A percentile compares a stretch with the other conserved stretches of the same genome.
Evolutionary conservation across 2,888 invertebrate species (phyloP).

Genomic region (Eupithecia tripunctaria): DNA sequence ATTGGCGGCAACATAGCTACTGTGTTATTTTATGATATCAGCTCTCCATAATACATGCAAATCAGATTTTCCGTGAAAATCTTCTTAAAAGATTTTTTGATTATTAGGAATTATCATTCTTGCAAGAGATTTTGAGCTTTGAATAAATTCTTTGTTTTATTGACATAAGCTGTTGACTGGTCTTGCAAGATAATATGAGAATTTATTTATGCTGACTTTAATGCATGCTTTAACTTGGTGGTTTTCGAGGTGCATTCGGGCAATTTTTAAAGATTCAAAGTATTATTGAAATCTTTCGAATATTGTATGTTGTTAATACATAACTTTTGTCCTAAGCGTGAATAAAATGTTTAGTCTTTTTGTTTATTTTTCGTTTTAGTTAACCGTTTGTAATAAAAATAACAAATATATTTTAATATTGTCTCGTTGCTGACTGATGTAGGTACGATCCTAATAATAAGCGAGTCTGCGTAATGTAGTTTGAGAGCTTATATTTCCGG

Average conservation of each 20-base stretch:
- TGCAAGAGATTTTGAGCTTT: slow-evolving; percentile 25
- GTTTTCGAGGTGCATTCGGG: not conserved
- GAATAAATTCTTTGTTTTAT: slow-evolving; percentile 35
- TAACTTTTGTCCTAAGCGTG: not conserved
- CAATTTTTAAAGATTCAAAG: not conserved
- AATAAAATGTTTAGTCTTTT: not conserved
- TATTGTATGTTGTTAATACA: not conserved
- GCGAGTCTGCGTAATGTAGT: not conserved
- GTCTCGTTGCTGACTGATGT: not conserved
- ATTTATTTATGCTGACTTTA: not conserved
- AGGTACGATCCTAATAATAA: not conserved
- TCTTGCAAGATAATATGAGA: slow-evolving; percentile 24
- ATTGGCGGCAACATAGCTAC: slow-evolving; percentile 20
- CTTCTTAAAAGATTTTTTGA: slow-evolving; percentile 33
- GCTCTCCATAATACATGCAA: slow-evolving; percentile 30
- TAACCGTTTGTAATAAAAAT: not conserved
- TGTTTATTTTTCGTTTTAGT: not conserved
- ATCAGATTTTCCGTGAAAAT: slow-evolving; percentile 30
- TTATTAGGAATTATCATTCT: slow-evolving; percentile 29
- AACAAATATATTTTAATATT: not conserved
- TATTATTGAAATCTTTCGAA: not conserved
- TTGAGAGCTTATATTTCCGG: not conserved
- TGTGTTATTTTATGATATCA: slow-evolving; percentile 22
- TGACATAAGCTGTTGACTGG: slow-evolving; percentile 25
- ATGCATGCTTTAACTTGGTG: slow-evolving; percentile 3